Conservation (phyloP, 30 jellyfish, hydroid and myxozoan genomes). For the Cassiopea xamachana region DNA sequence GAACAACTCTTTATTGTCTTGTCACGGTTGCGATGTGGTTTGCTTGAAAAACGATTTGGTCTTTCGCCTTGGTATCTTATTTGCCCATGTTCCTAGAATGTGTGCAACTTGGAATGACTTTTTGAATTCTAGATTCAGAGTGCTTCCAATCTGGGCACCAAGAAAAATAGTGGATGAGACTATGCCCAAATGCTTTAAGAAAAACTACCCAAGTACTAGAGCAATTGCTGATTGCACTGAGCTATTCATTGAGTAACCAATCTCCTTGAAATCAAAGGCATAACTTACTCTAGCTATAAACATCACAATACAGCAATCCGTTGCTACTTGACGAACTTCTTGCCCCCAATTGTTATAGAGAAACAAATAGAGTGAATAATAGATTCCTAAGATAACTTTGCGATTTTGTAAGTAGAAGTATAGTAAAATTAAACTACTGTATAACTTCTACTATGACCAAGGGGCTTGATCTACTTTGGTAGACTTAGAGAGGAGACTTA, state of each 20-base stretch:
- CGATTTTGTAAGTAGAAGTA: too few relatives aligned
- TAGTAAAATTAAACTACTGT: too few relatives aligned
- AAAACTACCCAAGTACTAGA: slow-evolving; percentile 24
- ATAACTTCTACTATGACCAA: too few relatives aligned
- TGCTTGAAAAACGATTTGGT: not conserved
- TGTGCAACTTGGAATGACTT: slow-evolving; percentile 42
- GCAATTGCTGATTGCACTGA: slow-evolving; percentile 52
- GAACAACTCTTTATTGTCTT: not conserved
- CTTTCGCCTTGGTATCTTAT: slow-evolving; percentile 11
- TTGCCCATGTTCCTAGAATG: slow-evolving; percentile 28
- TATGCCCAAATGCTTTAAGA: slow-evolving; percentile 55
- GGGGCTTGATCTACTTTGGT: too few relatives aligned
- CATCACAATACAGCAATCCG: slow-evolving; percentile 22
- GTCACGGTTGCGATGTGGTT: slow-evolving; percentile 18
- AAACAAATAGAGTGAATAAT: too few relatives aligned
- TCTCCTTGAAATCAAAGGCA: slow-evolving; percentile 16
- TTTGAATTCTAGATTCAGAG: slow-evolving; percentile 9
- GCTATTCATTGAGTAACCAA: slow-evolving; percentile 30
- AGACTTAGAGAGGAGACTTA: too few relatives aligned
- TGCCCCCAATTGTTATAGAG: too few relatives aligned
- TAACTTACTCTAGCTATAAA: slow-evolving; percentile 20
- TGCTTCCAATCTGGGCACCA: slow-evolving; percentile 46
- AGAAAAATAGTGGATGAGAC: not conserved
- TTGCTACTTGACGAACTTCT: too few relatives aligned
- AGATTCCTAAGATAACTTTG: too few relatives aligned